A percentile compares a stretch with the other conserved stretches of the same genome.
phyloP scores from a whole-genome alignment of 2,888 invertebrate species.

The Petrolisthes manimaculis region DNA sequence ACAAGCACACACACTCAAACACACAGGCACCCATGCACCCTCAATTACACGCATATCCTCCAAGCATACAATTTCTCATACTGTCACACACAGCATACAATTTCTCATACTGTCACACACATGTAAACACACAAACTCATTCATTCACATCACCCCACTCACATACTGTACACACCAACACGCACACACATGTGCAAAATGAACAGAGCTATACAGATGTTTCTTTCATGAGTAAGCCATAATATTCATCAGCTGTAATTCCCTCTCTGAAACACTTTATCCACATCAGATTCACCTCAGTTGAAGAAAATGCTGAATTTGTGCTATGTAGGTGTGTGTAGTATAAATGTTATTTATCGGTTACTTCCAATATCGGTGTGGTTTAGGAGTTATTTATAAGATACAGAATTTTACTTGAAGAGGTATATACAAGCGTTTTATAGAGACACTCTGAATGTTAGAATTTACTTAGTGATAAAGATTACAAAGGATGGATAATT shows the following conservation, averaged over 20 bases:
- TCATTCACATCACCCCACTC: neutral
- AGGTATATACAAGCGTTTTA: too few relatives aligned
- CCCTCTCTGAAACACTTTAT: neutral
- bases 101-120: neutral
- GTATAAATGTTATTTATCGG: too few relatives aligned
- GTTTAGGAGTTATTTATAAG: too few relatives aligned
- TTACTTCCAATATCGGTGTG: too few relatives aligned
- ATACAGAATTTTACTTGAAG: too few relatives aligned
- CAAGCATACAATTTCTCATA: too few relatives aligned
- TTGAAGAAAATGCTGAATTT: neutral
- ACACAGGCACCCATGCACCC: too few relatives aligned
- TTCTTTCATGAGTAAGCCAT: neutral
- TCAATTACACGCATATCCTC: too few relatives aligned
- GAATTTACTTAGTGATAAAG: too few relatives aligned
- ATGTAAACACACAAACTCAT: neutral
- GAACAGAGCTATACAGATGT: neutral
- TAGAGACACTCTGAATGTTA: too few relatives aligned
- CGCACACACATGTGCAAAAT: neutral
- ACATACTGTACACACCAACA: neutral
- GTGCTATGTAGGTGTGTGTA: neutral
- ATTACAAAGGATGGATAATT: too few relatives aligned
- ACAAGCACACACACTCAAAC: slow-evolving; percentile 25
- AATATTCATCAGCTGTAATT: neutral
- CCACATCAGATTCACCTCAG: neutral
- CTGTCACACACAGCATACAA: neutral